Percentiles rank a stretch among this genome's conserved stretches.
Conservation (phyloP, 1,140 invertebrate genomes). For the Brachionus plicatilis region DNA sequence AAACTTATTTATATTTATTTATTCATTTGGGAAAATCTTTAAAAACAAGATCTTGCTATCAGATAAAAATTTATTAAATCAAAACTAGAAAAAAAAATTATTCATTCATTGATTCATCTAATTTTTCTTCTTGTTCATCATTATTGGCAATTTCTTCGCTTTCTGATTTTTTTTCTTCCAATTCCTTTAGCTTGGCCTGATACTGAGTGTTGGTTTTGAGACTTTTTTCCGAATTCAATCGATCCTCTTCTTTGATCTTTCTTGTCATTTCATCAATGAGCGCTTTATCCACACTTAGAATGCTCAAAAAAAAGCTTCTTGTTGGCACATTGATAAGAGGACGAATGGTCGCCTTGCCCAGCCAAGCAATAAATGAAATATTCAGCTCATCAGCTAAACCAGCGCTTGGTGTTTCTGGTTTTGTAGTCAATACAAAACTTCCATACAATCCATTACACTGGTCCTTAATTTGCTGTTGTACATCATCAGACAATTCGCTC, state of each 20-base stretch:
- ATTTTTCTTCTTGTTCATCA: neutral
- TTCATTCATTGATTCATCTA: conserved; percentile 4
- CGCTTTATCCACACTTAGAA: neutral
- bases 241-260: conserved; percentile 29
- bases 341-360: neutral
- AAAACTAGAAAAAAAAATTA: neutral
- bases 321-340: conserved; percentile 35
- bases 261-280: conserved; percentile 14
- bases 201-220: conserved; percentile 11
- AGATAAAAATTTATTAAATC: neutral
- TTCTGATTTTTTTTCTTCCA: neutral
- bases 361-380: conserved; percentile 34
- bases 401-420: neutral
- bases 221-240: conserved; percentile 39
- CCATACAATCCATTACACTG: conserved; percentile 14
- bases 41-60: neutral
- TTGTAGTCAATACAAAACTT: conserved; percentile 33
- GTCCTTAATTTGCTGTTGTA: conserved; percentile 14
- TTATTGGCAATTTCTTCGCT: neutral
- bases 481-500: neutral
- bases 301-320: conserved; percentile 12
- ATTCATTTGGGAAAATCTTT: neutral
- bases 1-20: no score
- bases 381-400: neutral
- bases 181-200: neutral